Conservation (phyloP, 92 coral and sea anemone species). For the Parazoanthus swiftii region DNA sequence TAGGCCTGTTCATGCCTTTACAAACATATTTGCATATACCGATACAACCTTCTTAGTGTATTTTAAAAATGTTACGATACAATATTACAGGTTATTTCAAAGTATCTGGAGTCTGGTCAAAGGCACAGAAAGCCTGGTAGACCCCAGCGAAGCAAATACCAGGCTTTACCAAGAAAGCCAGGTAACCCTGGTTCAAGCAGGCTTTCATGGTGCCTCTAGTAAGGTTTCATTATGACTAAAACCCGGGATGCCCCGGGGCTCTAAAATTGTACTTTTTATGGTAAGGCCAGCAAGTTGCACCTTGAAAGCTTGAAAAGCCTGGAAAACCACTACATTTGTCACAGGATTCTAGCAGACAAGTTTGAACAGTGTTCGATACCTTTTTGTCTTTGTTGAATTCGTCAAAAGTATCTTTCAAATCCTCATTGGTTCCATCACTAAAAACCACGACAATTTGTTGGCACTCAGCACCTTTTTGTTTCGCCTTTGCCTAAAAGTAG, state of each 20-base stretch:
- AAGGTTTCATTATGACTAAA: too few species aligned
- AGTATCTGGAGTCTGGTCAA: neutral
- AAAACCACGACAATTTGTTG: conserved; percentile 93
- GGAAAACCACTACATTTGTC: neutral
- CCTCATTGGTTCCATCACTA: conserved; percentile 91
- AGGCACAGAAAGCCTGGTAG: too few species aligned
- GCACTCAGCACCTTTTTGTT: conserved; percentile 64
- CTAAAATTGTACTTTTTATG: too few species aligned
- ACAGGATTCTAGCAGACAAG: neutral
- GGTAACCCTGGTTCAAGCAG: neutral
- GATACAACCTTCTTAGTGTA: too few species aligned
- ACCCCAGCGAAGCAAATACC: neutral
- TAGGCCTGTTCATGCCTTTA: too few species aligned
- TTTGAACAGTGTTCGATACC: conserved; percentile 41
- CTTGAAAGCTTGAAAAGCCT: neutral
- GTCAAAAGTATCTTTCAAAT: conserved; percentile 62
- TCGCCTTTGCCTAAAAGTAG: neutral
- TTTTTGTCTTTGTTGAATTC: conserved; percentile 62
- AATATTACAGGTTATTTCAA: too few species aligned
- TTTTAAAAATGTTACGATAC: too few species aligned
- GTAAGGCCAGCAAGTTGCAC: too few species aligned
- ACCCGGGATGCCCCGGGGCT: neutral
- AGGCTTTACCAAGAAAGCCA: neutral
- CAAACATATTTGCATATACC: neutral
- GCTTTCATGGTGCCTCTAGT: neutral